A percentile compares a stretch with the other conserved stretches of the same genome.
These are phyloP conservation scores for Amblyopsis rosae DNA, from an alignment of 2,113 vertebrate genomes.

Conservation along the genomic window DNA sequence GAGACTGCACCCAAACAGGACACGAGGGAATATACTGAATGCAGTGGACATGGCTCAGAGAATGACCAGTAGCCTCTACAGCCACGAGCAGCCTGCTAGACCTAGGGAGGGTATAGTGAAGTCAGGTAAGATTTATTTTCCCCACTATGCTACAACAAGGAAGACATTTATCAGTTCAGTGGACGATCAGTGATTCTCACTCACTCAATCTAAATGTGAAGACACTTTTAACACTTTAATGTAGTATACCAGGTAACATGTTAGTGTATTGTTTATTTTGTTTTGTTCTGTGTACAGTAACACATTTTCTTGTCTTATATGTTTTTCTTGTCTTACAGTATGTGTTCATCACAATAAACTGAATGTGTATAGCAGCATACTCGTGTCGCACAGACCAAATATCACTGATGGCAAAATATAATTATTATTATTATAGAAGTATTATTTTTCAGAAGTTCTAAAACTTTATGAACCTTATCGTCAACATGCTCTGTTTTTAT, in stretches of 20 bases:
- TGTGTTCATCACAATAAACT: no score
- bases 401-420: no score
- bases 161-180: background rate
- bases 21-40: background rate
- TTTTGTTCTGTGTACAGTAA: background rate
- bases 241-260: background rate
- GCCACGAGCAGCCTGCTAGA: slow-evolving; percentile 68
- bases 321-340: no score
- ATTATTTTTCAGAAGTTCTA: no score
- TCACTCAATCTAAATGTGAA: background rate
- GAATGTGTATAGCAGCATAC: no score
- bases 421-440: no score
- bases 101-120: slow-evolving; percentile 79
- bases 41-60: slow-evolving; percentile 72
- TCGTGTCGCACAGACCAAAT: no score
- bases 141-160: background rate
- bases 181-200: background rate
- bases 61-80: slow-evolving; percentile 55
- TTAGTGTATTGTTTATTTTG: background rate
- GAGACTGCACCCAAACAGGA: slow-evolving; percentile 9
- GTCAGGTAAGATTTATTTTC: slow-evolving; percentile 78
- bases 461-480: no score
- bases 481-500: background rate
- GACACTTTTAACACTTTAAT: background rate
- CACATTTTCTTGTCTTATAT: no score